Conservation (phyloP, 2,797 vertebrate genomes). For the Hirundo rustica region DNA sequence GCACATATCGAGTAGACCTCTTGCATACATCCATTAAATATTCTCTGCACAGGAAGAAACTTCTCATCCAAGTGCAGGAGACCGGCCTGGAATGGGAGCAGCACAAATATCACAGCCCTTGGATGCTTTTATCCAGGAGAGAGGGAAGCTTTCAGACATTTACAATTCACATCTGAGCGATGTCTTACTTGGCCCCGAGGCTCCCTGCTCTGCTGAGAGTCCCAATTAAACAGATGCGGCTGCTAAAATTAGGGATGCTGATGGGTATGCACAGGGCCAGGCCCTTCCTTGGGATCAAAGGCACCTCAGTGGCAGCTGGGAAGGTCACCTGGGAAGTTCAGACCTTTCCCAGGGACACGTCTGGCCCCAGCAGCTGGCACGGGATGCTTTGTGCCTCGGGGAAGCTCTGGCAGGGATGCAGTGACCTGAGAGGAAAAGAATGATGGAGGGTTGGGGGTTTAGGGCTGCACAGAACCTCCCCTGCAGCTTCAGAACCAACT, state of each 20-base stretch:
- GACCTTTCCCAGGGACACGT: background rate
- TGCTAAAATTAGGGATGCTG: background rate
- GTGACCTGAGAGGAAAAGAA: background rate
- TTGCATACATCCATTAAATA: background rate
- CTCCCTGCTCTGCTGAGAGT: background rate
- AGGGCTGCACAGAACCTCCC: background rate
- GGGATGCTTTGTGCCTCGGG: background rate
- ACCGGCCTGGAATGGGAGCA: background rate
- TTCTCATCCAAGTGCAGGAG: background rate
- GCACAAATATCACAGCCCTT: background rate
- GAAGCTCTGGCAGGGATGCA: background rate
- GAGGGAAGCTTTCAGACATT: background rate
- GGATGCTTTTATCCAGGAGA: background rate
- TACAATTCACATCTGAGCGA: background rate
- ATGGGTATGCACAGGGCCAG: fast-evolving
- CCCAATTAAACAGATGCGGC: background rate
- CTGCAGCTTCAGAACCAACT: background rate
- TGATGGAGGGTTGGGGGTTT: background rate
- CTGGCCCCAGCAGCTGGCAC: background rate
- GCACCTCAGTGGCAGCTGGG: background rate
- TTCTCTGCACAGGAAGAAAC: background rate
- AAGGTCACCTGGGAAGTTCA: background rate
- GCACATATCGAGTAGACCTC: background rate
- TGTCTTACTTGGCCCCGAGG: background rate
- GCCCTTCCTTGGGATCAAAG: background rate